Evolutionary conservation across 2,113 vertebrate genomes (phyloP), one percentile per base, ranked within the genome.

Genomic region (Callithrix jacchus): DNA sequence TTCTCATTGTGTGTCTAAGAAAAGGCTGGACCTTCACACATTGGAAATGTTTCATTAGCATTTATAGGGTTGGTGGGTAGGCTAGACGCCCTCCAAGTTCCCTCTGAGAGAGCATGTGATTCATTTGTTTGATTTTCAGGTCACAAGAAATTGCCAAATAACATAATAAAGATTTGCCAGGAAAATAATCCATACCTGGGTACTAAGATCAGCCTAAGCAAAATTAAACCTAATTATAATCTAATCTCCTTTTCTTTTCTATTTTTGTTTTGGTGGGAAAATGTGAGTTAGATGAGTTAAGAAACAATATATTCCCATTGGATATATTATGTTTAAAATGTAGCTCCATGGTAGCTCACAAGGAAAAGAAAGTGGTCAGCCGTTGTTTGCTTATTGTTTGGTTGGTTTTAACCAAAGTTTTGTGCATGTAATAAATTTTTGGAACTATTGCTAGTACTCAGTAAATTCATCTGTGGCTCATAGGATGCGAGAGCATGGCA

Each of bases 191-290:
- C 93, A 79, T 95, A 83, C 73, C 84, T 86, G 18, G 16, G 30
- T 82, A 92, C 81, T 76, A 87, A 87, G 47, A 71, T 90, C 71
- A 94, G 64, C 88, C n/a, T 79, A 45, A 16, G 93, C 85, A 92
- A 52, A 97, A 92, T 94, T 96, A 96, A 97, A 47, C 68, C 70
- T 87, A 93, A 81, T 73, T n/a, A 45, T 58, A 92, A 97, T 92
- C 92, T 96, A 83, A 93, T 96, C 85, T 79, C 16, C 85, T 47
- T 92, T 81, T 84, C 23, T 92, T 95, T 87, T 93, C 89, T 95
- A 6, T 91, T 97, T 96, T 89, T 77, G 84, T 91, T 89, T 91
- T 58, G 79, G 35, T 95, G 89, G 58, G 52, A 89, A 96, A 80
- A 81, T 66, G 45, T 93, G 94, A 96, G 80, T 89, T 88, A 45